phyloP scores from a whole-genome alignment of 2,113 vertebrate species.

The Dryoscopus gambensis region DNA sequence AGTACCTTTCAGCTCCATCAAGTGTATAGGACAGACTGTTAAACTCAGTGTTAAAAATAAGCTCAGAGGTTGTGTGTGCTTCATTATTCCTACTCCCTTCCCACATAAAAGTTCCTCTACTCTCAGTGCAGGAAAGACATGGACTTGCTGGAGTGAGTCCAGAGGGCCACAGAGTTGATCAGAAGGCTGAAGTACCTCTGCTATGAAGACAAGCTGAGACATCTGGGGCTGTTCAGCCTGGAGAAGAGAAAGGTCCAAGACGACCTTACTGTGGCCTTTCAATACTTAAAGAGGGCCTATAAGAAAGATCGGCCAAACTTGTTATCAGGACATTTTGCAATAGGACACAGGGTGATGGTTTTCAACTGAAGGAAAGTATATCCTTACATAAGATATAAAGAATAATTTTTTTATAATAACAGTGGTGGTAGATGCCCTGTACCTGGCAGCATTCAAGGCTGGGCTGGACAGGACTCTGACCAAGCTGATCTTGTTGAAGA shows the following conservation, averaged over 20 bases:
- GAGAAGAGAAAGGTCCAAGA: not conserved
- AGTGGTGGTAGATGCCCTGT: not conserved
- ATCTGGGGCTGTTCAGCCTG: not conserved
- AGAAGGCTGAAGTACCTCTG: not conserved
- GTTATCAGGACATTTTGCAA: not conserved
- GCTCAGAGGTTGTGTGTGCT: not conserved
- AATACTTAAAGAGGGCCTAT: not conserved
- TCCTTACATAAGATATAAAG: rapidly evolving
- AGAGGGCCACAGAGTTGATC: not conserved
- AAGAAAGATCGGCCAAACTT: not conserved
- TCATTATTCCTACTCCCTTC: not conserved
- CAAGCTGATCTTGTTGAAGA: not conserved
- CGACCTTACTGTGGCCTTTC: not conserved
- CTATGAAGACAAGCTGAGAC: not conserved
- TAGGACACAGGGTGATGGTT: rapidly evolving
- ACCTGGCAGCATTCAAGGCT: not conserved
- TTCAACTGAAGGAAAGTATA: not conserved
- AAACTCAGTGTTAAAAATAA: not conserved
- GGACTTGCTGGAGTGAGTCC: not conserved
- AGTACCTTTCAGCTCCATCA: not conserved
- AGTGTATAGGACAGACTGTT: not conserved
- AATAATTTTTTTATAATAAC: not conserved
- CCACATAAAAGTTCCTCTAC: not conserved
- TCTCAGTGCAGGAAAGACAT: not conserved
- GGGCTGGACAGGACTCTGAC: not conserved